Evolutionary conservation across 2,113 vertebrate species (phyloP), one percentile per base, ranked within the genome.

Genomic region (Halichoerus grypus): DNA sequence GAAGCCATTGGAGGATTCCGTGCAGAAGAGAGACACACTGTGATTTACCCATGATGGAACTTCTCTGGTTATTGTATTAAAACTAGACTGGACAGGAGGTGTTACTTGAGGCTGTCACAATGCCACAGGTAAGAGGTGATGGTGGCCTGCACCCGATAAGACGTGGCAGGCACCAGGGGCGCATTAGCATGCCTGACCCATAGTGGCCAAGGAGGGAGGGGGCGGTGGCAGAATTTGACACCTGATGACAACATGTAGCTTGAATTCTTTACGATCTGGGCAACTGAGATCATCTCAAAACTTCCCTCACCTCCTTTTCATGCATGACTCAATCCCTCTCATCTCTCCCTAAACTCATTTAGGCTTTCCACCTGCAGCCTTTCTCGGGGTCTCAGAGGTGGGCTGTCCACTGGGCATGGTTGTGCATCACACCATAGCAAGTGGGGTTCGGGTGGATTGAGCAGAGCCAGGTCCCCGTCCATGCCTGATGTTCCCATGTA

Each of bases 141-240:
- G 1, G 0, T 18, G 88, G 21, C 36, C n/a, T 16, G 24, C 31
- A 8, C 74, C 0, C 0, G 21, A 14, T 22, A 46, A 61, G 28
- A 76, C 12, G 8, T 4, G 9, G 4, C 0, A 0, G n/a, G 80
- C n/a, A 10, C 31, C 28, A 1, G 0, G 36, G 15, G 0, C 39
- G 2, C 59, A 1, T 3, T 15, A 24, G 19, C 2, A 0, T 15
- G 46, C 33, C 0, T 0, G n/a, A 33, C 7, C 4, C 33, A 1
- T 0, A 1, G 42, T 22, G n/a, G 16, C 4, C 39, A 8, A 33
- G 79, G n/a, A 15, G 7, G 26, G 18, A 90, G 16, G 19, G 18
- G 3, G 7, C 16, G 33, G 33, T 24, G 21, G 39, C 4, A 16
- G 49, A 42, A 26, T 36, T 4, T 80, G 72, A 28, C 33, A 5